Base-by-base conservation (phyloP, 53 echinoderm and acorn worm species). In the Temnopleurus reevesii region DNA sequence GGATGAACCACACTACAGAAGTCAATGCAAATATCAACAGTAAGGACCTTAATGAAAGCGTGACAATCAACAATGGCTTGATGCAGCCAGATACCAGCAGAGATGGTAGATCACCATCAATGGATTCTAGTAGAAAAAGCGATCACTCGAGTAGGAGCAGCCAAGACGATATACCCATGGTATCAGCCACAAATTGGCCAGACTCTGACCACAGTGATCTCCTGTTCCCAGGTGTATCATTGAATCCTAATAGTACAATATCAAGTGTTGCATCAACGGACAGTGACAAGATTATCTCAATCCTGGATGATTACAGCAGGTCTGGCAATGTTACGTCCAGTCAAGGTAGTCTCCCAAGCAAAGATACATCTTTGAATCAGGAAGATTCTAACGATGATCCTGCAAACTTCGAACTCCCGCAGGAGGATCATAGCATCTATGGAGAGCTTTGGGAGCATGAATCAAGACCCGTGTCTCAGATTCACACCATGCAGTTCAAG, bases 141-240 rank as follows among this genome's bases (percentile, higher is more conserved):
- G 88, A 53, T 5, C 88, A 87, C 2, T 87, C 88, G 34, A 66
- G 88, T 46, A 28, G 65, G 34, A 87, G 88, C 71, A 87, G 88
- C 53, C 88, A 87, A 49, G 88, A 87, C 34, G 88, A 87, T 27
- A 35, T 71, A 1, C 71, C 27, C 27, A 87, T 87, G 88, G 34
- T 10, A 34, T 59, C 61, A 24, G 49, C 86, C n/a, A 21, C 27
- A 21, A 45, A 59, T 23, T 85, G 86, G 86, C 61, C 61, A 27
- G 86, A 85, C 34, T 87, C 88, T 53, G 88, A 87, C 34, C 65
- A 54, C n/a, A 54, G 56, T 83, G 83, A 83, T 83, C 12, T 83
- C 33, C 83, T 28, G 2, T 86, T 71, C 45, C 24, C 66, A 6
- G 35, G 25, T 31, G 21, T 87, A 21, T 53, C 88, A 29, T 9